phyloP scores from a whole-genome alignment of 1,140 invertebrate species.

The Saccostrea cuccullata region DNA sequence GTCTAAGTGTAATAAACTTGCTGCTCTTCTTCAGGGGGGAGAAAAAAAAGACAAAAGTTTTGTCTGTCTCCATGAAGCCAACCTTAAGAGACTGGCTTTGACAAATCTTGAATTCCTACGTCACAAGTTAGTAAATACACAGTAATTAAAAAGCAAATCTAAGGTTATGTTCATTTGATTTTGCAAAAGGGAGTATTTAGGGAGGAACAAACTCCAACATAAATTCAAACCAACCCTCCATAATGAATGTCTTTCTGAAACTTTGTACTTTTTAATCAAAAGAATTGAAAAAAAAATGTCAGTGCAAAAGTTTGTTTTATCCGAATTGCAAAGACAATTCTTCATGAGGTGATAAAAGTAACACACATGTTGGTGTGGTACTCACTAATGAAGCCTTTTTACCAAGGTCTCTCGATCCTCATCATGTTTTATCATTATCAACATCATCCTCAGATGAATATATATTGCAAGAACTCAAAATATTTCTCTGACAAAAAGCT shows the following conservation, averaged over 20 bases:
- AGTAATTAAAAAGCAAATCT: conserved; percentile 9
- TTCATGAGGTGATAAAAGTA: conserved; percentile 18
- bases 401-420: not conserved
- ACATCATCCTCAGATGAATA: conserved; percentile 19
- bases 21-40: conserved; percentile 1
- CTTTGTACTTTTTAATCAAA: conserved; percentile 30
- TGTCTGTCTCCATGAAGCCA: not conserved
- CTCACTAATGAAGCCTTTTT: not conserved
- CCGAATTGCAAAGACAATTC: conserved; percentile 33
- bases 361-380: not conserved
- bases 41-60: conserved; percentile 18
- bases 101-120: conserved; percentile 33
- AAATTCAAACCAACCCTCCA: conserved; percentile 29
- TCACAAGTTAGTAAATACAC: conserved; percentile 13
- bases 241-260: conserved; percentile 12
- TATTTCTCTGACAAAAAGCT: conserved; percentile 32
- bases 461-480: conserved; percentile 20
- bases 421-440: conserved; percentile 30
- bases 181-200: conserved; percentile 4
- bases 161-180: conserved; percentile 21
- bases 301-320: conserved; percentile 34
- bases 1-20: conserved; percentile 20
- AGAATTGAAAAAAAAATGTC: conserved; percentile 37
- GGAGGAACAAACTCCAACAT: not conserved
- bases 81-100: conserved; percentile 6